These are phyloP conservation scores for Sus cebifrons DNA, from an alignment of 2,797 vertebrate species.

Conservation along the genomic window DNA sequence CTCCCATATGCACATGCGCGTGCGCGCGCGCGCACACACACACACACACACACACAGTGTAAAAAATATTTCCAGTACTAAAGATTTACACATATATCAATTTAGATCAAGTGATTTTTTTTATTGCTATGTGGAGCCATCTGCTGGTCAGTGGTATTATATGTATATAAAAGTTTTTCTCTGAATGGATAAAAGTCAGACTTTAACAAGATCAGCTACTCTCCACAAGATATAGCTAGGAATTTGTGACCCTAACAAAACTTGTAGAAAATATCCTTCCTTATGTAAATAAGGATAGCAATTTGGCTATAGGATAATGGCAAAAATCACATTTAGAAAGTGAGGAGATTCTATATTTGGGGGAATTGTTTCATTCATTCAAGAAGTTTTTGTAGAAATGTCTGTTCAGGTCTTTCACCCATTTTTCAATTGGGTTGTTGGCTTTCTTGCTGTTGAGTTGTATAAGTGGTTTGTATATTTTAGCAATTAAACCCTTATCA, in stretches of 20 bases:
- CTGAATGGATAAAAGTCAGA: background rate
- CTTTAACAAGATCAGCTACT: slow-evolving; percentile 11
- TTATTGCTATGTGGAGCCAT: slow-evolving; percentile 87
- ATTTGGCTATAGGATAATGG: slow-evolving; percentile 2
- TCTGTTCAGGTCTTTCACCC: no score
- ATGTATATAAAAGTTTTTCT: slow-evolving; percentile 8
- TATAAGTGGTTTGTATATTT: no score
- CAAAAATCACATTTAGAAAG: slow-evolving; percentile 26
- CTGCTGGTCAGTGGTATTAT: slow-evolving; percentile 84
- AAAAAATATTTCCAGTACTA: slow-evolving; percentile 9
- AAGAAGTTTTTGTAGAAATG: background rate
- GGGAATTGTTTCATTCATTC: slow-evolving; percentile 50
- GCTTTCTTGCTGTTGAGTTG: no score
- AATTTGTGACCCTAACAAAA: slow-evolving; percentile 45
- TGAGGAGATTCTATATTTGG: background rate
- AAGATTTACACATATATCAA: background rate
- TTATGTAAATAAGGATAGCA: slow-evolving; percentile 32
- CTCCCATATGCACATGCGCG: no score
- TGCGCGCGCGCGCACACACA: no score
- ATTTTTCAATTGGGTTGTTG: no score
- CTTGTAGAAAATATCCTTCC: background rate
- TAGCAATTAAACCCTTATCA: no score
- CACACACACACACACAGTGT: background rate
- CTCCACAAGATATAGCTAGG: background rate
- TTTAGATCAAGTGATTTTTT: slow-evolving; percentile 41